Percentiles rank a stretch among this genome's conserved stretches.
These are phyloP conservation scores for Pavo muticus DNA, from an alignment of 2,113 vertebrate species.

Conservation along the genomic window DNA sequence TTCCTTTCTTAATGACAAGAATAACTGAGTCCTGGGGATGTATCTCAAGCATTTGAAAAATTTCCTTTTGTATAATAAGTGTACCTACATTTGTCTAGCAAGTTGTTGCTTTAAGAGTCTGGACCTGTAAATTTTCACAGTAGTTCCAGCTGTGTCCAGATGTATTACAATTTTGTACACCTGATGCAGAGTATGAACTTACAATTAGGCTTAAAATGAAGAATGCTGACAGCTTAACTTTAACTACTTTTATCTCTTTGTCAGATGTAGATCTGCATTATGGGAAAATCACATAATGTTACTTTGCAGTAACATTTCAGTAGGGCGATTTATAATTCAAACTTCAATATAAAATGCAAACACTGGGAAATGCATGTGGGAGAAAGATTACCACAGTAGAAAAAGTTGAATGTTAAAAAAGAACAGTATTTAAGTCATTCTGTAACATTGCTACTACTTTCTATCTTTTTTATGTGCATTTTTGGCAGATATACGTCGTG, in stretches of 20 bases:
- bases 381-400: not conserved
- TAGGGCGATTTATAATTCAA: not conserved
- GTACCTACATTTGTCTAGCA: not conserved
- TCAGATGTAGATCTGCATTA: not conserved
- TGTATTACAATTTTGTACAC: not conserved
- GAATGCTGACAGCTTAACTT: not conserved
- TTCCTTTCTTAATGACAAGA: not conserved
- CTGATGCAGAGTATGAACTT: not conserved
- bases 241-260: not conserved
- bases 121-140: not conserved
- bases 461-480: constrained; percentile 4
- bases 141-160: not conserved
- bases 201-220: not conserved
- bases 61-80: not conserved
- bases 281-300: not conserved
- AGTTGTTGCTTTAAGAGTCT: not conserved
- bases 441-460: not conserved
- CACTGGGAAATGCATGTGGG: not conserved
- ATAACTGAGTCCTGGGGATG: not conserved
- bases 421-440: not conserved
- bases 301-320: not conserved
- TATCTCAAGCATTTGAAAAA: not conserved
- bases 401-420: not conserved
- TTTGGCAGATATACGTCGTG: constrained; percentile 91
- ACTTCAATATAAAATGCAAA: not conserved